Percentiles rank a stretch among this genome's conserved stretches.
These are phyloP conservation scores for Drosophila buzzatii DNA, from an alignment of 2,888 invertebrate species.

Conservation along the genomic window DNA sequence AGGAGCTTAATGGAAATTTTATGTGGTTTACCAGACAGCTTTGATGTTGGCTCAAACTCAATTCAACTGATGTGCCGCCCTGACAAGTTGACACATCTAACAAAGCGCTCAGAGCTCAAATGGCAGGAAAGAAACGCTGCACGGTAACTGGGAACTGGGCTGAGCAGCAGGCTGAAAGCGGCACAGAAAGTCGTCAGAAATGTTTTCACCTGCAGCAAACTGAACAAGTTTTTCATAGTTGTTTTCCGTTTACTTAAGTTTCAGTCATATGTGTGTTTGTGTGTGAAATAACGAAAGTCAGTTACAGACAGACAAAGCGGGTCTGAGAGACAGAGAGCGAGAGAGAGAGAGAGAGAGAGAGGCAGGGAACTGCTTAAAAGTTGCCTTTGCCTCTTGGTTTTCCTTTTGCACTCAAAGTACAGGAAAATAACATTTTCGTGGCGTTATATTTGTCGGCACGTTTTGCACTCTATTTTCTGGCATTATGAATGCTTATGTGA, in stretches of 20 bases:
- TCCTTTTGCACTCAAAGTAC: slow-evolving; percentile 22
- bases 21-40: slow-evolving; percentile 31
- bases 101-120: slow-evolving; percentile 20
- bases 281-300: slow-evolving; percentile 17
- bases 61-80: slow-evolving; percentile 9
- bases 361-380: slow-evolving; percentile 9
- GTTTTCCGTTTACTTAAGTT: slow-evolving; percentile 16
- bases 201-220: slow-evolving; percentile 29
- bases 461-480: neutral
- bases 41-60: slow-evolving; percentile 29
- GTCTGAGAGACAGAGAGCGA: neutral
- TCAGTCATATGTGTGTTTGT: slow-evolving; percentile 13
- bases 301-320: neutral
- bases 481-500: neutral
- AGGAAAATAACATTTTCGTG: slow-evolving; percentile 35
- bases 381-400: neutral
- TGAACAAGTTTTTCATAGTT: slow-evolving; percentile 20
- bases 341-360: neutral
- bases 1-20: slow-evolving; percentile 23
- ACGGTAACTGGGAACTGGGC: neutral
- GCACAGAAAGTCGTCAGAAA: neutral
- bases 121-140: neutral
- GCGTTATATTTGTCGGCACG: neutral
- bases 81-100: slow-evolving; percentile 49
- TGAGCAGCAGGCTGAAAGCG: slow-evolving; percentile 2